Evolutionary conservation across 2,888 invertebrate species (phyloP).

Genomic region (Drosophila parthenogenetica): DNA sequence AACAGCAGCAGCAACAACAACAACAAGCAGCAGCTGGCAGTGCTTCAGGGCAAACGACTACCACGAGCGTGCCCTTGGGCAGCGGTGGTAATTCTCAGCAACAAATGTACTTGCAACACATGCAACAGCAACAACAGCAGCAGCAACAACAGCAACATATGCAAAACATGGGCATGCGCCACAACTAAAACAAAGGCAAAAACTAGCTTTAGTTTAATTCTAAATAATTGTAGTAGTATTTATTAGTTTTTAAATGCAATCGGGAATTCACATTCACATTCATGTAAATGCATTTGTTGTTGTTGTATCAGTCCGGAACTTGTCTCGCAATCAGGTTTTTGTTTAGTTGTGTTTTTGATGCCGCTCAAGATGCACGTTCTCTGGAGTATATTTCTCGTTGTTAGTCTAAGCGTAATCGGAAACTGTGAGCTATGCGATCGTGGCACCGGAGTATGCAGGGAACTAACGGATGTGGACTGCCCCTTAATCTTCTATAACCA

Average conservation of each 20-base stretch:
- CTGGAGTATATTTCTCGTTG: not conserved
- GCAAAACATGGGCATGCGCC: conserved; percentile 81
- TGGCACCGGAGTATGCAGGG: conserved; percentile 67
- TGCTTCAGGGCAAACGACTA: conserved; percentile 46
- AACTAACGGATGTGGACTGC: conserved; percentile 57
- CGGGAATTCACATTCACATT: conserved; percentile 7
- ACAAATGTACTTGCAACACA: conserved; percentile 67
- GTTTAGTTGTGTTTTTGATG: conserved; percentile 45
- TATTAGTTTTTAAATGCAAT: conserved; percentile 19
- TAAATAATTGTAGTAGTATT: conserved; percentile 37
- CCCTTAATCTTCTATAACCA: conserved; percentile 63
- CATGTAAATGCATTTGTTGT: conserved; percentile 3
- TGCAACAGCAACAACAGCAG: conserved; percentile 67
- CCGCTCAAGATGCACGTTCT: conserved; percentile 40
- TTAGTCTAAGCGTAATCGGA: conserved; percentile 6
- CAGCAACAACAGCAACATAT: conserved; percentile 69
- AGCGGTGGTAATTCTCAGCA: conserved; percentile 70
- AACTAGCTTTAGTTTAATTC: conserved; percentile 27
- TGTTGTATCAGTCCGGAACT: conserved; percentile 29
- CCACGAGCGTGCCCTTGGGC: conserved; percentile 57
- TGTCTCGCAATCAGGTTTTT: conserved; percentile 26
- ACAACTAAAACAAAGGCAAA: conserved; percentile 53
- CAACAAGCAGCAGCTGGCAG: conserved; percentile 43
- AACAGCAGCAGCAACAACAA: conserved; percentile 42
- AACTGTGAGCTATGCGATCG: conserved; percentile 60